Percentiles rank a stretch among this genome's conserved stretches.
Evolutionary conservation across 92 coral and sea anemone genomes (phyloP).

Genomic region (Plumapathes pennacea): DNA sequence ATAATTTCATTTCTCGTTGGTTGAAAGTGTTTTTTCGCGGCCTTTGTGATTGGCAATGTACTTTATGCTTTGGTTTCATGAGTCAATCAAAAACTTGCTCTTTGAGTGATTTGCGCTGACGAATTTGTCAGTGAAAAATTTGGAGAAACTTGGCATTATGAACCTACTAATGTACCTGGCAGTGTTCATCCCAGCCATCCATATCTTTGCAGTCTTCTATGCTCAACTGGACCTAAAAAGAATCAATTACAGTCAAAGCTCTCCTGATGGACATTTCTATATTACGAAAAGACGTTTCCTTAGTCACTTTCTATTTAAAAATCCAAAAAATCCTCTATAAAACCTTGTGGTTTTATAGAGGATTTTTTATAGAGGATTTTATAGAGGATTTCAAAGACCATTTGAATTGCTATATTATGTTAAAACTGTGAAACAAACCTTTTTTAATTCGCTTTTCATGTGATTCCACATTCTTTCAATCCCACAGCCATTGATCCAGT

Average conservation of each 20-base stretch:
- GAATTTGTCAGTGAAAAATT: background rate
- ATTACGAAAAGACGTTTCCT: background rate
- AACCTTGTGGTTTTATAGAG: background rate
- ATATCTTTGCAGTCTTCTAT: slow-evolving; percentile 88
- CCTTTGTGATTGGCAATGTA: too few species aligned
- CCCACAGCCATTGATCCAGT: slow-evolving; percentile 96
- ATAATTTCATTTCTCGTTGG: too few species aligned
- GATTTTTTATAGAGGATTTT: background rate
- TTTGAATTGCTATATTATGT: background rate
- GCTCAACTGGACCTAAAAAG: slow-evolving; percentile 69
- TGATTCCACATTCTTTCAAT: slow-evolving; percentile 74
- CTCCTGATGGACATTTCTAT: background rate
- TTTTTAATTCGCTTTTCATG: slow-evolving; percentile 60
- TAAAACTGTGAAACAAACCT: slow-evolving; percentile 40
- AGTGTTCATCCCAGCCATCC: slow-evolving; percentile 86
- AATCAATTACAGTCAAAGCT: background rate
- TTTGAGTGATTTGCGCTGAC: too few species aligned
- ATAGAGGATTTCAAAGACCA: background rate
- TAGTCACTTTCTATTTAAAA: background rate
- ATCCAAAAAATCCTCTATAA: background rate
- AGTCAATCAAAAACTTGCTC: too few species aligned
- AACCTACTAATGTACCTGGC: slow-evolving; percentile 59
- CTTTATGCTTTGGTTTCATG: too few species aligned
- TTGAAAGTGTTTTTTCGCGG: too few species aligned
- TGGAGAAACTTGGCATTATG: too few species aligned